Evolutionary conservation across 2,113 vertebrate genomes (phyloP).

Genomic region (Apodemus speciosus): DNA sequence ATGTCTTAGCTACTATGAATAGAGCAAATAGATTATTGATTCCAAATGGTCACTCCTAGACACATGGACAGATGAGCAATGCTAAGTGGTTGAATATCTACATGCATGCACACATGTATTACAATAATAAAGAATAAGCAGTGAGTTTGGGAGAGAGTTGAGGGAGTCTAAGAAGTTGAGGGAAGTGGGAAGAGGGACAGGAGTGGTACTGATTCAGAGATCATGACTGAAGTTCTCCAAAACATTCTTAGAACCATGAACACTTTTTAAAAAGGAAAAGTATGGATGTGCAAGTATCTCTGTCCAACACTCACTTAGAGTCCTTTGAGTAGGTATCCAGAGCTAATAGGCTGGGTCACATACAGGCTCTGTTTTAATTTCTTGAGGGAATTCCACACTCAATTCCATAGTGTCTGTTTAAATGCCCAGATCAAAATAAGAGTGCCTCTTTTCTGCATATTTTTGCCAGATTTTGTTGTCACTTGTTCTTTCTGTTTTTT

Average conservation of each 20-base stretch:
- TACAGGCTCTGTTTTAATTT: neutral
- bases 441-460: neutral
- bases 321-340: neutral
- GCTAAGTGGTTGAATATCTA: neutral
- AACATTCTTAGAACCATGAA: neutral
- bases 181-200: too few species aligned
- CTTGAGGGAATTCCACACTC: neutral
- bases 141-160: neutral
- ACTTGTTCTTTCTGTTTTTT: neutral
- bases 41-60: neutral
- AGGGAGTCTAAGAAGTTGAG: neutral
- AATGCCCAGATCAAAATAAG: neutral
- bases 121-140: neutral
- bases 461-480: neutral
- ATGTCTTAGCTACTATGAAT: neutral
- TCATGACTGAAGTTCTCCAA: neutral
- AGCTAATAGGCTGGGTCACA: neutral
- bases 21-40: neutral
- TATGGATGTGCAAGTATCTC: neutral
- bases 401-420: neutral
- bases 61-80: neutral
- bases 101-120: neutral
- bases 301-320: neutral
- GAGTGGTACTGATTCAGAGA: neutral
- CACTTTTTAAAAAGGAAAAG: neutral